Percentiles rank a stretch among this genome's conserved stretches.
Evolutionary conservation across 2,797 vertebrate species (phyloP).

Genomic region (Cygnus olor): DNA sequence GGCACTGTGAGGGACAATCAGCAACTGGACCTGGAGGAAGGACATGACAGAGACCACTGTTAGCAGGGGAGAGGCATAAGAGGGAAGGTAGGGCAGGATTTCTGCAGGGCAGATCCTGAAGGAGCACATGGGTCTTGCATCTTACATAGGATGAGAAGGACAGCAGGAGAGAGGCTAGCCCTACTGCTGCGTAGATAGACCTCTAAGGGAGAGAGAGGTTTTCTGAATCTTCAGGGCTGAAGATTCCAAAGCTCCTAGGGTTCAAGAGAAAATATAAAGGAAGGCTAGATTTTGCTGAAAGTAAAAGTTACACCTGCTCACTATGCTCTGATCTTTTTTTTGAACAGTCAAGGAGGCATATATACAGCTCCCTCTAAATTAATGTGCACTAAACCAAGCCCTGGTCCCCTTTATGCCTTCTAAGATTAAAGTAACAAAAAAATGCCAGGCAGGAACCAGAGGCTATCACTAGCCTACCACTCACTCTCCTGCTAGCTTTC

Average conservation of each 20-base stretch:
- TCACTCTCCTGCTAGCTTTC: not conserved
- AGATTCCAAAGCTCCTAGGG: not conserved
- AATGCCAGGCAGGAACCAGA: not conserved
- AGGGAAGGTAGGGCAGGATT: not conserved
- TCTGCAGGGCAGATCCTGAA: not conserved
- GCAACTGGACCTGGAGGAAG: not conserved
- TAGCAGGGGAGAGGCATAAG: not conserved
- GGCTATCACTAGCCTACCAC: not conserved
- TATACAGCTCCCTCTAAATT: not conserved
- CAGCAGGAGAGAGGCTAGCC: not conserved
- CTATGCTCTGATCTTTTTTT: not conserved
- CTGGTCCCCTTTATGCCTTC: not conserved
- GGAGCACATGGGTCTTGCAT: not conserved
- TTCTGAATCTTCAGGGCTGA: not conserved
- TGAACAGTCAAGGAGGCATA: too few species aligned
- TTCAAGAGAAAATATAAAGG: not conserved
- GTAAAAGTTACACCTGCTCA: not conserved
- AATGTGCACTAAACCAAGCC: not conserved
- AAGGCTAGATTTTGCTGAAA: not conserved
- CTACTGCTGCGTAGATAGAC: not conserved
- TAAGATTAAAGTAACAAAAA: not conserved
- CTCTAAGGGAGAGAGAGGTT: not conserved
- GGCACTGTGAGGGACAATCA: not conserved
- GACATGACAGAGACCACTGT: not conserved
- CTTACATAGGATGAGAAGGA: rapidly evolving